Percentiles rank a stretch among this genome's conserved stretches.
Conservation (phyloP, 2,113 vertebrate species). For the Menidia beryllina region DNA sequence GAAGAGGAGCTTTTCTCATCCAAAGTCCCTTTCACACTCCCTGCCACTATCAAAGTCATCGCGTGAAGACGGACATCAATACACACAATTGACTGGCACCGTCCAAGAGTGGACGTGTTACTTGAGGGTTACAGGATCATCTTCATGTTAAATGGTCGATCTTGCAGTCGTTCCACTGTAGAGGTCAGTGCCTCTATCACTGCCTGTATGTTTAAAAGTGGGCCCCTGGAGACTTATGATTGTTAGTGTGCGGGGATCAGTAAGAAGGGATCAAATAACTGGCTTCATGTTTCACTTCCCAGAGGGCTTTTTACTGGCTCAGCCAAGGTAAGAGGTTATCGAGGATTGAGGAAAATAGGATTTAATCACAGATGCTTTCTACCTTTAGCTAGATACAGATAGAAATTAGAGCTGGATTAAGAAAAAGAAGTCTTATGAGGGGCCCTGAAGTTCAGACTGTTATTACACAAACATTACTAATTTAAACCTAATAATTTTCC, state of each 20-base stretch:
- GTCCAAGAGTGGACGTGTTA: slow-evolving; percentile 41
- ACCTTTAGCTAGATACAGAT: slow-evolving; percentile 31
- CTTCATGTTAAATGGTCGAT: slow-evolving; percentile 54
- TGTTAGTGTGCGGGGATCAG: slow-evolving; percentile 54
- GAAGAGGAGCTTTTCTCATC: neutral
- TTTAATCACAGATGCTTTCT: slow-evolving; percentile 50
- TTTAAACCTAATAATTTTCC: neutral
- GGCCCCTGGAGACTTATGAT: slow-evolving; percentile 17
- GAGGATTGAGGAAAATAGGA: slow-evolving; percentile 58
- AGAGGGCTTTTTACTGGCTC: slow-evolving; percentile 59
- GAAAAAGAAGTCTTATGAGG: slow-evolving; percentile 8
- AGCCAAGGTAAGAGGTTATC: slow-evolving; percentile 71
- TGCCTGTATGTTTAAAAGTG: slow-evolving; percentile 15
- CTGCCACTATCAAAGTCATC: slow-evolving; percentile 56
- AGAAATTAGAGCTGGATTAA: slow-evolving; percentile 54
- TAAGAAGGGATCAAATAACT: slow-evolving; percentile 63
- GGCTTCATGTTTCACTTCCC: slow-evolving; percentile 67
- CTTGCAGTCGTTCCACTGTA: slow-evolving; percentile 37
- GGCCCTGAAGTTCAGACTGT: slow-evolving; percentile 18
- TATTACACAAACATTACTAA: slow-evolving; percentile 9
- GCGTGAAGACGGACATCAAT: slow-evolving; percentile 59
- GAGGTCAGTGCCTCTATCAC: slow-evolving; percentile 33
- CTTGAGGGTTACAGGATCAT: slow-evolving; percentile 52
- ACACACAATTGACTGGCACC: slow-evolving; percentile 39
- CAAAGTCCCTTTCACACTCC: slow-evolving; percentile 50